Percentiles rank a stretch among this genome's conserved stretches.
These are phyloP conservation scores for Steinernema hermaphroditum DNA, from an alignment of 2,888 invertebrate genomes.

Conservation along the genomic window DNA sequence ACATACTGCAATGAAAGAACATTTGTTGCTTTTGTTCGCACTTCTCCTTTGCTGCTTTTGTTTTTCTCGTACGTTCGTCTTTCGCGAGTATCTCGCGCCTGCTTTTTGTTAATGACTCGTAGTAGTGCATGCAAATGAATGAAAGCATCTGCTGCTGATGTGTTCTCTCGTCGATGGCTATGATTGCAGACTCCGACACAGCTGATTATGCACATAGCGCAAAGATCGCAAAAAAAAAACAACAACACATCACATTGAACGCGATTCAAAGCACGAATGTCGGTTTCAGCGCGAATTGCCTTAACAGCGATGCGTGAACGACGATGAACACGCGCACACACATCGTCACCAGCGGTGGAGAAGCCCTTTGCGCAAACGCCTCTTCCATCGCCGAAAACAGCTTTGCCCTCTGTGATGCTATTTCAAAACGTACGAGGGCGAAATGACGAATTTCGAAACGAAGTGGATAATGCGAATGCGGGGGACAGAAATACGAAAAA, in stretches of 20 bases:
- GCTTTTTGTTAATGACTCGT: too few relatives aligned
- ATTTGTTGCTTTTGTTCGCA: not conserved
- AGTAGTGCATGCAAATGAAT: too few relatives aligned
- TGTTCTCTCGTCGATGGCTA: too few relatives aligned
- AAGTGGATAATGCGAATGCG: too few relatives aligned
- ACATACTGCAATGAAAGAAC: conserved; percentile 10
- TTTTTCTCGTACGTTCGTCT: not conserved
- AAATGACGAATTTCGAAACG: not conserved
- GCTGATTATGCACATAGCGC: not conserved
- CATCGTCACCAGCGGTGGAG: not conserved
- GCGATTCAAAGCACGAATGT: not conserved
- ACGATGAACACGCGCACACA: not conserved
- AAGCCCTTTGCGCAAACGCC: not conserved
- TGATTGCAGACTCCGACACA: too few relatives aligned
- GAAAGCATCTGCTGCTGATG: too few relatives aligned
- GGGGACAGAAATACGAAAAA: not conserved
- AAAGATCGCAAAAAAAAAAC: not conserved
- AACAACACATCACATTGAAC: not conserved
- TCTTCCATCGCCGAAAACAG: not conserved
- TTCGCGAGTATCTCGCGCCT: not conserved
- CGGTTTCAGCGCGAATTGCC: not conserved
- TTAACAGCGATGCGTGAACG: not conserved
- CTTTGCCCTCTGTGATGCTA: not conserved
- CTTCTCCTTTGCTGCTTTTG: not conserved
- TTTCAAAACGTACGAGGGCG: not conserved